phyloP scores from a whole-genome alignment of 2,797 vertebrate species.

The Anguilla pacifica region DNA sequence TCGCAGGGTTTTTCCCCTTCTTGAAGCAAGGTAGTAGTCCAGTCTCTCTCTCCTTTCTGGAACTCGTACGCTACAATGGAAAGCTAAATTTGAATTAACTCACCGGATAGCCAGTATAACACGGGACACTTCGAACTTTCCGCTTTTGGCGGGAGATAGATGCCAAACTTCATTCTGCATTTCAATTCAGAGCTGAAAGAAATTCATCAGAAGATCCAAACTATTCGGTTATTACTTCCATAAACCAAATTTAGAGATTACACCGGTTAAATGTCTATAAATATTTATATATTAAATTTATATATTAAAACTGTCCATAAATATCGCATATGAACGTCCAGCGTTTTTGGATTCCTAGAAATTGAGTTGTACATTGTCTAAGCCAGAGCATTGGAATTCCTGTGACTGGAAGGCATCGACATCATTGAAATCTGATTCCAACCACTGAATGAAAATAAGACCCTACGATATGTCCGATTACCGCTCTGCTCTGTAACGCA shows the following conservation, averaged over 20 bases:
- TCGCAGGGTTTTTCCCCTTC: neutral
- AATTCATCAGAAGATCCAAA: neutral
- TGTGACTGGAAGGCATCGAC: neutral
- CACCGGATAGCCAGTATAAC: conserved; percentile 93
- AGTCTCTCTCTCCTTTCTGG: neutral
- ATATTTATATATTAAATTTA: neutral
- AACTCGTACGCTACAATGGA: neutral
- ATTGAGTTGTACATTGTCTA: neutral
- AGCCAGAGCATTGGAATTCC: neutral
- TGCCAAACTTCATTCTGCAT: conserved; percentile 94
- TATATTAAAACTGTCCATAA: neutral
- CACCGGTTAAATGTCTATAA: neutral
- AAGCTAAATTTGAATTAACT: conserved; percentile 25
- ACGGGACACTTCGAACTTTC: conserved; percentile 87
- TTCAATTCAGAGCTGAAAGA: conserved; percentile 82
- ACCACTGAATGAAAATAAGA: neutral
- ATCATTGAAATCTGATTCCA: neutral
- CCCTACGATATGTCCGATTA: neutral
- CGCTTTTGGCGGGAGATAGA: conserved; percentile 90
- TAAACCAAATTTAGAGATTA: neutral
- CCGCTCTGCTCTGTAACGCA: neutral
- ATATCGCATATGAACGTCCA: neutral
- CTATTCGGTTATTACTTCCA: neutral
- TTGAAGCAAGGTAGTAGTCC: neutral
- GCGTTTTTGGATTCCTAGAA: no score